Evolutionary conservation across 2,113 vertebrate genomes (phyloP), one percentile per base, ranked within the genome.

Genomic region (Laticauda laticaudata): DNA sequence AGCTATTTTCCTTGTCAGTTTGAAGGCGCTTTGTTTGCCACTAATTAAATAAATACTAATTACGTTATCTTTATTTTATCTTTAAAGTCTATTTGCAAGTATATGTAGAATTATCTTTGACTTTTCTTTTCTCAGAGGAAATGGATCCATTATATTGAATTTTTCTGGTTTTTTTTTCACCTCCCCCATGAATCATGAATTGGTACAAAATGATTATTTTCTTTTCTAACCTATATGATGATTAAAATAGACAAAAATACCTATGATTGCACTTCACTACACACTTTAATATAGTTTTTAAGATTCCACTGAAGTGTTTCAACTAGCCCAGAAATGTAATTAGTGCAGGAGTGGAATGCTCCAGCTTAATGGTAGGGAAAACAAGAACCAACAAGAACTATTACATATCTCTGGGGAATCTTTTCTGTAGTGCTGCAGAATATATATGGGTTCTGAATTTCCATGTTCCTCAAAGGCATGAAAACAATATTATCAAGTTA

Each of bases 261-360:
- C 39, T 26, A 24, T 20, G 34, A 48, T 59, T 91, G 39, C 90
- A 86, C 24, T 91, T 86, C 81, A 43, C 10, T 86, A 53, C 34
- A 91, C 75, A 86, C 23, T 54, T 86, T 91, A 86, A 91, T 91
- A 86, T 18, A 86, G 12, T 91, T 93, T 45, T 94, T n/a, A 94
- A 59, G 89, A 93, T 48, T 93, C 81, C 69, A 90, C 3, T 90
- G 91, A 86, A 93, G 24, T 93, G 94, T 93, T 92, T 91, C 48
- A 88, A 94, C 91, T 94, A 91, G 92, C 59, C 93, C 75, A 94
- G 87, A 94, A 93, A 69, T 94, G 86, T 90, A 61, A 45, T 92
- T 86, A 90, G 87, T 26, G 12, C 2, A 29, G 48, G 61, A 5
- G 85, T 91, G 90, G 92, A 94, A 93, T 93, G 55, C 20, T 93